Conservation (phyloP, 2,113 vertebrate species). For the Hypomesus transpacificus region DNA sequence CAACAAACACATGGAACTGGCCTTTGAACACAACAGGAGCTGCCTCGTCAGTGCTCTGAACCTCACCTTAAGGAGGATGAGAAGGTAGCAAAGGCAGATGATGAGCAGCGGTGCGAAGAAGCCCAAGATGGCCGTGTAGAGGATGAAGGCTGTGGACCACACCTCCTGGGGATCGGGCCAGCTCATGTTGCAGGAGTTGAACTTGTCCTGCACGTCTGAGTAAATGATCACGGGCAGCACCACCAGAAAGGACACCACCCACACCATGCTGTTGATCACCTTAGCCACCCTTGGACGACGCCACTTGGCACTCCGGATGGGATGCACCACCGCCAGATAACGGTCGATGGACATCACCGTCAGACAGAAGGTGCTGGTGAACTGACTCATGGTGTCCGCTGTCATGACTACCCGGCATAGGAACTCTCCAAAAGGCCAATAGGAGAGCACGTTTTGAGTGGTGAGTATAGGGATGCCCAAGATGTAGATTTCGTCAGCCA, state of each 20-base stretch:
- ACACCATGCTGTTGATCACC: slow-evolving; percentile 75
- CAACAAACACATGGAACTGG: too few relatives aligned
- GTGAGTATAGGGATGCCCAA: slow-evolving; percentile 87
- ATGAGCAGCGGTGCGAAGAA: slow-evolving; percentile 85
- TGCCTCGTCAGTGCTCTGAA: too few relatives aligned
- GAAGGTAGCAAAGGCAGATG: slow-evolving; percentile 87
- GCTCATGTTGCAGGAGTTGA: slow-evolving; percentile 85
- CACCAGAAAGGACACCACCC: slow-evolving; percentile 82
- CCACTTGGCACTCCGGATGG: slow-evolving; percentile 83
- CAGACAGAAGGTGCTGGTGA: slow-evolving; percentile 89
- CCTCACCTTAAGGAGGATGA: slow-evolving; percentile 80
- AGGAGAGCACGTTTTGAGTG: slow-evolving; percentile 81
- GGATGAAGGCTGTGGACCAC: slow-evolving; percentile 82
- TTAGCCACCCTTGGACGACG: slow-evolving; percentile 80
- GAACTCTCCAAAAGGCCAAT: slow-evolving; percentile 86
- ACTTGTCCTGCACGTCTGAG: slow-evolving; percentile 75
- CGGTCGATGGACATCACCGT: slow-evolving; percentile 94
- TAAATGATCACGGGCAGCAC: slow-evolving; percentile 84
- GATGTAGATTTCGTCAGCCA: slow-evolving; percentile 89
- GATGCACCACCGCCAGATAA: slow-evolving; percentile 89
- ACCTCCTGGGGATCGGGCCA: slow-evolving; percentile 79
- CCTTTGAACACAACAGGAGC: too few relatives aligned
- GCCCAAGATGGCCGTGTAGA: slow-evolving; percentile 82
- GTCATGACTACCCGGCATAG: slow-evolving; percentile 86
- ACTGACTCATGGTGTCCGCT: slow-evolving; percentile 86